A percentile compares a stretch with the other conserved stretches of the same genome.
Conservation (phyloP, 2,888 invertebrate genomes). For the Thereva unica region DNA sequence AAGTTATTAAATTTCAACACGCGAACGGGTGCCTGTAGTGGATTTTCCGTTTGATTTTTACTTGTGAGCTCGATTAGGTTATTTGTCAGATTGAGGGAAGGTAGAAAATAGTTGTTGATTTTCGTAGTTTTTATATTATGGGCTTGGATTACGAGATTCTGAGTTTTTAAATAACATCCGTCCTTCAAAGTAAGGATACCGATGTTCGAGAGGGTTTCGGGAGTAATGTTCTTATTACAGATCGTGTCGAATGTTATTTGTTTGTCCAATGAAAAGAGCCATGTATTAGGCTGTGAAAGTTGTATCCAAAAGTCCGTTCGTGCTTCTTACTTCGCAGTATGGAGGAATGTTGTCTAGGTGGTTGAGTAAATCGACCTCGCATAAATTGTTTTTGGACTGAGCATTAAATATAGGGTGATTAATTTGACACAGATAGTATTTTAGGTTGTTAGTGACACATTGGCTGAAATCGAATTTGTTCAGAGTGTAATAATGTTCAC, state of each 20-base stretch:
- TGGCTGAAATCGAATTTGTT: slow-evolving; percentile 9
- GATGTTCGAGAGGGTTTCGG: too few relatives aligned
- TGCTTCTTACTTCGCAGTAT: too few relatives aligned
- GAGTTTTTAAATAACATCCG: slow-evolving; percentile 4
- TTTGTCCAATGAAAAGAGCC: too few relatives aligned
- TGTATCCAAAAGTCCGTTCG: too few relatives aligned
- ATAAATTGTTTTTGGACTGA: slow-evolving; percentile 3
- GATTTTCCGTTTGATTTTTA: neutral
- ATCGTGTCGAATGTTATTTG: too few relatives aligned
- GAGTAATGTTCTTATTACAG: too few relatives aligned
- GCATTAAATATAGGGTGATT: slow-evolving; percentile 4
- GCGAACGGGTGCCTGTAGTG: neutral
- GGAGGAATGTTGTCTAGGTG: neutral
- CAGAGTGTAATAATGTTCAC: slow-evolving; percentile 4
- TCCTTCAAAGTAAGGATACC: neutral
- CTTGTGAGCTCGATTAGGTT: neutral
- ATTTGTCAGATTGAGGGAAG: neutral
- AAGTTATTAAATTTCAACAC: slow-evolving; percentile 1
- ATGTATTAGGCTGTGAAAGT: too few relatives aligned
- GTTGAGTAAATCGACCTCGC: neutral
- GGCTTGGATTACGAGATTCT: slow-evolving; percentile 1
- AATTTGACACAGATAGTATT: neutral
- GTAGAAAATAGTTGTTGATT: neutral
- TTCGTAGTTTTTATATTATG: neutral
- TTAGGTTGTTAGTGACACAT: neutral